A percentile compares a stretch with the other conserved stretches of the same genome.
phyloP scores from a whole-genome alignment of 2,888 invertebrate genomes.

The Scrobipalpa costella region DNA sequence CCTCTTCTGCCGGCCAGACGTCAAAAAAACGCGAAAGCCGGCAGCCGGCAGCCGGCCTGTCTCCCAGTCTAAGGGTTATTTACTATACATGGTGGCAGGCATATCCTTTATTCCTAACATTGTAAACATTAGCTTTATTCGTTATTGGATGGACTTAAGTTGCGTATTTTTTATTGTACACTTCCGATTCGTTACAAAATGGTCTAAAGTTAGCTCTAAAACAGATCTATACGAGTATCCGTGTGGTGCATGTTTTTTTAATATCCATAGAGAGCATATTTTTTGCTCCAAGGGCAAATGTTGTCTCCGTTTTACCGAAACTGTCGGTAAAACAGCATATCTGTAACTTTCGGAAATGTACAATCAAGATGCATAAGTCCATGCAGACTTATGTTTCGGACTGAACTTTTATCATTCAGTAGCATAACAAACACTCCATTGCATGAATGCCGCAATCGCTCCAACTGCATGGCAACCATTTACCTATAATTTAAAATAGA shows the following conservation, averaged over 20 bases:
- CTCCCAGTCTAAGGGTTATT: neutral
- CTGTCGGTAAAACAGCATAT: neutral
- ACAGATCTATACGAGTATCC: too few relatives aligned
- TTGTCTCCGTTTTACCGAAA: too few relatives aligned
- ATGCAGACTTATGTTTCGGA: too few relatives aligned
- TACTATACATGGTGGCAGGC: slow-evolving; percentile 1
- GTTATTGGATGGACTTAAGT: neutral
- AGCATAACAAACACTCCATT: neutral
- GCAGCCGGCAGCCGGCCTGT: too few relatives aligned
- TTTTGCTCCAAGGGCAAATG: too few relatives aligned
- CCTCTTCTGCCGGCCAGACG: too few relatives aligned
- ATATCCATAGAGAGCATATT: too few relatives aligned
- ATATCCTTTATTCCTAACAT: neutral
- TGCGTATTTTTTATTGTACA: neutral
- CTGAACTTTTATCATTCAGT: too few relatives aligned
- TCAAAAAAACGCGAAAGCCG: too few relatives aligned
- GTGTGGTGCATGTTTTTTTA: too few relatives aligned
- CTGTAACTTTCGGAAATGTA: neutral
- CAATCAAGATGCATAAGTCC: neutral
- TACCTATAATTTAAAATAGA: neutral
- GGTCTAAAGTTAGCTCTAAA: neutral
- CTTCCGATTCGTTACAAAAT: neutral
- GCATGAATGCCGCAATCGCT: slow-evolving; percentile 1
- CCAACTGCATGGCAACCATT: slow-evolving; percentile 3
- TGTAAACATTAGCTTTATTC: neutral